Conservation (phyloP, 2,888 invertebrate species). For the Aleiodes testaceus region DNA sequence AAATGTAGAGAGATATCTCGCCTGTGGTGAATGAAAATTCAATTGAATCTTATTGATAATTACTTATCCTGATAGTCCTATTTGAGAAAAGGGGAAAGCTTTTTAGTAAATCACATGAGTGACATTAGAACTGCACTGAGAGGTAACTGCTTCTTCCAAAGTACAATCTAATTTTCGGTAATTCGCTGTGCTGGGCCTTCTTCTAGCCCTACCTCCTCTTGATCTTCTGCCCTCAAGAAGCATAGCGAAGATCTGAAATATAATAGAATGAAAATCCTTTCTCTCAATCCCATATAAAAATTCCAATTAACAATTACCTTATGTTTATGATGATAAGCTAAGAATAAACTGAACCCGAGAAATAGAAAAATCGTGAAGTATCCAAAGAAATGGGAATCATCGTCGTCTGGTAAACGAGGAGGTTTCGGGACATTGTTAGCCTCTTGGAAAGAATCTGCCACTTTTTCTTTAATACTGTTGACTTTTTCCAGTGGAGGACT, state of each 20-base stretch:
- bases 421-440: constrained; percentile 9
- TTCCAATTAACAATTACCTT: constrained; percentile 70
- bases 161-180: constrained; percentile 81
- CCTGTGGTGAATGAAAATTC: too few relatives aligned
- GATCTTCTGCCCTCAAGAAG: constrained; percentile 77
- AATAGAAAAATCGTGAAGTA: constrained; percentile 80
- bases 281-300: too few relatives aligned
- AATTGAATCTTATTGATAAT: too few relatives aligned
- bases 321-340: constrained; percentile 80
- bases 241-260: constrained; percentile 78
- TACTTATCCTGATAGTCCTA: too few relatives aligned
- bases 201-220: constrained; percentile 69
- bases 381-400: constrained; percentile 80
- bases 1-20: too few relatives aligned
- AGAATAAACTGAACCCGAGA: constrained; percentile 77
- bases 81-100: background rate
- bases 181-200: constrained; percentile 78
- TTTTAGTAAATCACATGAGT: constrained; percentile 76
- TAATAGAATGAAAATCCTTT: constrained; percentile 1
- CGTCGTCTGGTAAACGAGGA: constrained; percentile 66
- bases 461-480: too few relatives aligned
- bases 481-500: background rate
- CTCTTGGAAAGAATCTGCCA: too few relatives aligned
- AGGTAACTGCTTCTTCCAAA: constrained; percentile 80
- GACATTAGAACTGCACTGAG: constrained; percentile 75